These are phyloP conservation scores for Chlamydotis undulata DNA, from an alignment of 2,113 vertebrate genomes.

Conservation along the genomic window DNA sequence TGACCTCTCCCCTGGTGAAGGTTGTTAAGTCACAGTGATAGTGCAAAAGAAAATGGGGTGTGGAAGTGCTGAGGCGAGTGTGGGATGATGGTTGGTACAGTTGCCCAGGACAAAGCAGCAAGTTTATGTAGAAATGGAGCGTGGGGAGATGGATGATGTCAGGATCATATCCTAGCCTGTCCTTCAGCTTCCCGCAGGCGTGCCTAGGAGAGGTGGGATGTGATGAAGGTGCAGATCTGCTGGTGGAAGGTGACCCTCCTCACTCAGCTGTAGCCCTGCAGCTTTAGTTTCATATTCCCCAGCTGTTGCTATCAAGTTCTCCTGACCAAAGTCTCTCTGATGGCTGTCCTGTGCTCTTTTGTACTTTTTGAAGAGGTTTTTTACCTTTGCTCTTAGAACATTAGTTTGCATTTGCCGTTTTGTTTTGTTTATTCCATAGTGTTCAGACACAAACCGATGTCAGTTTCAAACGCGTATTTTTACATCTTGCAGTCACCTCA, in stretches of 20 bases:
- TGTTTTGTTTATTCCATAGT: neutral
- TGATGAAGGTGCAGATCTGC: neutral
- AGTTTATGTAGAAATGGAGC: neutral
- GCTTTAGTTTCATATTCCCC: neutral
- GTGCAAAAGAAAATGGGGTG: neutral
- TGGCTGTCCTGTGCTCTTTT: neutral
- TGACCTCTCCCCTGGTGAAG: neutral
- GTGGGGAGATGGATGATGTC: too few species aligned
- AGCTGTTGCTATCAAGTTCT: neutral
- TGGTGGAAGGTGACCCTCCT: neutral
- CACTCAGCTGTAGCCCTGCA: rapidly evolving
- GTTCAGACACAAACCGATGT: neutral
- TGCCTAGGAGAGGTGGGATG: neutral
- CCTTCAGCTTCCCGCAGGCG: rapidly evolving
- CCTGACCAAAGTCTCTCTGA: neutral
- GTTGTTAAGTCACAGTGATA: neutral
- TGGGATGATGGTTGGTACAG: neutral
- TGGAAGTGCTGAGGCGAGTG: neutral
- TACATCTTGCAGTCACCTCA: neutral
- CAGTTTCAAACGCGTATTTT: neutral
- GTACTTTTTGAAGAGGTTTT: neutral
- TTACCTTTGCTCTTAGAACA: neutral
- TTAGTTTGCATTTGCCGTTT: neutral
- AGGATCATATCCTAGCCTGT: neutral
- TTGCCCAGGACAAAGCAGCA: neutral